phyloP scores from a whole-genome alignment of 1,140 invertebrate species.

The Psilanteris sp. region DNA sequence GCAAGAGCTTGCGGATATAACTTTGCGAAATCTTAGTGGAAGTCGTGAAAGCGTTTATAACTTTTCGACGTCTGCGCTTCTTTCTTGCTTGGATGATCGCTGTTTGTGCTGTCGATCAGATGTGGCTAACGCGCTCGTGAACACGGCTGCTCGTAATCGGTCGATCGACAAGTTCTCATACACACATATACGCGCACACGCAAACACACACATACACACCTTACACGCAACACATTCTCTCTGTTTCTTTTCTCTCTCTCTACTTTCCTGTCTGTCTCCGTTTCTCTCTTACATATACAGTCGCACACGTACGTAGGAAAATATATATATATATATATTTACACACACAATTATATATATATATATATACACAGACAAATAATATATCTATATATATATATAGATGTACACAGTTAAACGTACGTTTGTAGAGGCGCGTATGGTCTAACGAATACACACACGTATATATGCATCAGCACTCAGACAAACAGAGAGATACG shows the following conservation, averaged over 20 bases:
- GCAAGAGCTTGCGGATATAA: constrained; percentile 5
- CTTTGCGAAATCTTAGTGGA: background rate
- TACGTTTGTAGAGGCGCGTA: background rate
- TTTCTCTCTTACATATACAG: no score
- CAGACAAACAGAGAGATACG: constrained; percentile 19
- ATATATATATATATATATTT: constrained; percentile 2
- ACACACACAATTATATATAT: background rate
- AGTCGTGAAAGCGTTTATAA: background rate
- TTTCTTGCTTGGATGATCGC: constrained; percentile 1
- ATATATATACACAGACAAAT: background rate
- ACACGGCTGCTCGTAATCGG: constrained; percentile 37
- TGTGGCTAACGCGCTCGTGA: constrained; percentile 16
- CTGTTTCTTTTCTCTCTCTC: no score
- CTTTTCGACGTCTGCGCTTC: constrained; percentile 1
- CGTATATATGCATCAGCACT: constrained; percentile 8
- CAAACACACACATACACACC: background rate
- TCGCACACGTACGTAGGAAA: background rate
- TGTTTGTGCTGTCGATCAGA: constrained; percentile 1
- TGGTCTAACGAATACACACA: constrained; percentile 10
- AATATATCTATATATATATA: background rate
- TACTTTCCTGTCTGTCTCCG: no score
- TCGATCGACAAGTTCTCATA: constrained; percentile 37
- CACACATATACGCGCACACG: constrained; percentile 14
- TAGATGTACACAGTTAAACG: background rate
- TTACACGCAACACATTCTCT: background rate